Evolutionary conservation across 2,888 invertebrate species (phyloP), one percentile per base, ranked within the genome.

Genomic region (Tachina lurida): DNA sequence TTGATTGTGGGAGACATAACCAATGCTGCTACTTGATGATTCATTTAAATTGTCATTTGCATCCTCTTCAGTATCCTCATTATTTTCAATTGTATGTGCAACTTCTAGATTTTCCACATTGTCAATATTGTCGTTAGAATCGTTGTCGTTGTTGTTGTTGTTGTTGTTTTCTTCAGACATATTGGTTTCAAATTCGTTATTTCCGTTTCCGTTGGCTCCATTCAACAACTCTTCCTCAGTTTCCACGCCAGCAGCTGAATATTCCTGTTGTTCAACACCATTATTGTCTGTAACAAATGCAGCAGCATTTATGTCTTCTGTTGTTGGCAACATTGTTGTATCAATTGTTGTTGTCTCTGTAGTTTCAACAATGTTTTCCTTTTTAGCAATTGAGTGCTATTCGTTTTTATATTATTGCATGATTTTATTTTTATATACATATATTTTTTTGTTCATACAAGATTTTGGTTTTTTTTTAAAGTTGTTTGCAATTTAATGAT

Each of bases 41-140:
- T 89, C 90, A 89, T 89, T 90, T 89, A 89, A 87, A 87, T 89
- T 89, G 89, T 89, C 89, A 88, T 87, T 89, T 86, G 80, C 87
- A 90, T 89, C 90, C 88, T 89, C 89, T 87, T 88, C 89, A 83
- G 89, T 86, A 89, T 89, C 88, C 89, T 90, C 89, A 90, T 90
- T 89, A 90, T 89, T 89, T 88, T 88, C 88, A 89, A 89, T 77
- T 86, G 87, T 85, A 56, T 87, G 80, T 73, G 71, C 52, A 79
- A 58, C 76, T 68, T 56, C 43, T 75, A 60, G 49, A 74, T 77
- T 74, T 79, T 78, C 83, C 83, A 62, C 80, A 76, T 84, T 76
- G 84, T 83, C 83, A 80, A 81, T 84, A 71, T 68, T 60, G 68
- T 83, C 81, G 58, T 79, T 81, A 70, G 65, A 58, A 54, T 71